Evolutionary conservation across 1,140 invertebrate genomes (phyloP).

Genomic region (Asbolus verrucosus): DNA sequence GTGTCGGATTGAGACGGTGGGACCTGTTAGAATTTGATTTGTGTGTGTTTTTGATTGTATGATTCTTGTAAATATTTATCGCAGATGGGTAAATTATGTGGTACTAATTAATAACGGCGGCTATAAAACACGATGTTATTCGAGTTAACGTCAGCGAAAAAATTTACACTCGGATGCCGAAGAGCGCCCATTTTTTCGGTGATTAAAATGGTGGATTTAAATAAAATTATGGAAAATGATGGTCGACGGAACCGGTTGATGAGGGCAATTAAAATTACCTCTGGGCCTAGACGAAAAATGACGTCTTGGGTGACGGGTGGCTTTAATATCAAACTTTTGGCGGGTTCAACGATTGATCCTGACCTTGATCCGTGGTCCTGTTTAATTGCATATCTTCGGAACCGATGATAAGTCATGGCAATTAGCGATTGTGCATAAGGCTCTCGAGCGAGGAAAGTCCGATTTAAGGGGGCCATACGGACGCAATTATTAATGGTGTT

Average conservation of each 20-base stretch:
- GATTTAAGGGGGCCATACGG: not conserved
- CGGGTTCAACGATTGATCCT: not conserved
- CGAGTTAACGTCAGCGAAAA: not conserved
- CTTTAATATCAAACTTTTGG: constrained; percentile 2
- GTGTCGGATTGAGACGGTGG: not conserved
- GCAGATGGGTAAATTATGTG: too few relatives aligned
- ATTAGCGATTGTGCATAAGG: too few relatives aligned
- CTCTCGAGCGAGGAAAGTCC: too few relatives aligned
- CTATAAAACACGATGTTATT: too few relatives aligned
- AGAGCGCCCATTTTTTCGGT: not conserved
- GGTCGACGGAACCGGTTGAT: not conserved
- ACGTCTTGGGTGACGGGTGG: not conserved
- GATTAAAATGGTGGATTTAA: not conserved
- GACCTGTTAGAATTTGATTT: not conserved
- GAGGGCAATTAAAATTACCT: constrained; percentile 2
- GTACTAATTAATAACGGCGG: too few relatives aligned
- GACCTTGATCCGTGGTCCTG: constrained; percentile 6
- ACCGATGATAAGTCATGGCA: too few relatives aligned
- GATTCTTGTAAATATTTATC: too few relatives aligned
- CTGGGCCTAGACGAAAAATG: not conserved
- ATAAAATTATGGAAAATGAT: not conserved
- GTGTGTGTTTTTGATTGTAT: too few relatives aligned
- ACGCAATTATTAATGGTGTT: constrained; percentile 8
- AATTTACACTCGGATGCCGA: not conserved
- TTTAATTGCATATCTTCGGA: constrained; percentile 1